A percentile compares a stretch with the other conserved stretches of the same genome.
Evolutionary conservation across 2,113 vertebrate species (phyloP).

Genomic region (Hirundichthys speculiger): DNA sequence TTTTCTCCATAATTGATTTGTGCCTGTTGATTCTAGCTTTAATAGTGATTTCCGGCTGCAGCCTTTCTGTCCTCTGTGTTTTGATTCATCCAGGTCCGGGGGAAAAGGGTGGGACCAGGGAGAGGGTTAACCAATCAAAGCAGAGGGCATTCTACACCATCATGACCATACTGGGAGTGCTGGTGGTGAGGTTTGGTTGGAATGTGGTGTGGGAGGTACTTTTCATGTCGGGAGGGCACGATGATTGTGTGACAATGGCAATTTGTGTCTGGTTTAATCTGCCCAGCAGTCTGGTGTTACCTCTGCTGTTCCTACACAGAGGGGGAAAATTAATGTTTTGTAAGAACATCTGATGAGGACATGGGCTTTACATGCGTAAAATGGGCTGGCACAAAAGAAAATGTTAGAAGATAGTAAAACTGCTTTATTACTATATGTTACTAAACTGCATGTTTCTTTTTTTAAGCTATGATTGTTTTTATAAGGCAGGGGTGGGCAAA

Average conservation of each 20-base stretch:
- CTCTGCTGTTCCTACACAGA: conserved; percentile 21
- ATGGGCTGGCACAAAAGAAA: too few relatives aligned
- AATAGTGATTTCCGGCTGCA: background rate
- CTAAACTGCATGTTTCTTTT: too few relatives aligned
- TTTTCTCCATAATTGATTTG: background rate
- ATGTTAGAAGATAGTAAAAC: too few relatives aligned
- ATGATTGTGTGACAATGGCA: background rate
- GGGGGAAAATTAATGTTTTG: background rate
- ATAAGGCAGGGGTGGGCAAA: too few relatives aligned
- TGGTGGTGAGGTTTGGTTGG: background rate
- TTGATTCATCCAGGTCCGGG: conserved; percentile 18
- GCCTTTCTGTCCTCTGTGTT: conserved; percentile 14
- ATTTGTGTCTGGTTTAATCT: conserved; percentile 10
- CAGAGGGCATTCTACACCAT: too few relatives aligned
- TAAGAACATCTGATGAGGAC: background rate
- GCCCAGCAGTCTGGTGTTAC: too few relatives aligned
- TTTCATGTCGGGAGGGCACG: accelerated
- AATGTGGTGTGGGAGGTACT: background rate
- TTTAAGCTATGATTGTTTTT: too few relatives aligned
- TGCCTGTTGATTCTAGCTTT: background rate
- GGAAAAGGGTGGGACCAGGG: background rate
- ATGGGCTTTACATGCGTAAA: too few relatives aligned
- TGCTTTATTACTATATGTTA: too few relatives aligned
- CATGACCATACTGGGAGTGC: conserved; percentile 17
- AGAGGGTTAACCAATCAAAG: too few relatives aligned